Evolutionary conservation across 1,140 invertebrate species (phyloP), one percentile per base, ranked within the genome.

Genomic region (Aplysia californica): DNA sequence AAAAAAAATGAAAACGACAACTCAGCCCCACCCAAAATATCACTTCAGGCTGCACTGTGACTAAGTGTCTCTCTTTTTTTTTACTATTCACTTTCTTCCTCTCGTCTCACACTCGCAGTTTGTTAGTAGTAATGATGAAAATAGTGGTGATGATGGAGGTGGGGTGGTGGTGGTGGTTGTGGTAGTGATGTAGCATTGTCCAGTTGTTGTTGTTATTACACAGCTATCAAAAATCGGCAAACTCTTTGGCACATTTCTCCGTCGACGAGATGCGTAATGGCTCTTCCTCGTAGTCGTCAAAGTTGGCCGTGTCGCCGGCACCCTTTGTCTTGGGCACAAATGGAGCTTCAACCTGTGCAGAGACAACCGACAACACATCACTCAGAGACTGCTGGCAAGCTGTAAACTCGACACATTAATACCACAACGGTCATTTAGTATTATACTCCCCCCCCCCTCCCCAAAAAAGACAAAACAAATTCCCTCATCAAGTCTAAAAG

Each of bases 281-380:
- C 76, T 92, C 91, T 81, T 93, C 93, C 69, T 92, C 91, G 81
- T 92, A 92, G 66, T 90, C 85, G 79, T 92, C 92, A 87, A 93
- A 93, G 83, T 93, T 91, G 75, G 90, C 90, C 33, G 92, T 89
- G 85, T 93, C 92, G 41, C 91, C 92, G 38, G 88, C 87, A 67
- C 88, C 89, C 76, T 88, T 90, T 78, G 92, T 86, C 87, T 90
- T 91, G 5, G 92, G 92, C 74, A 91, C 86, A 80, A 92, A 89
- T 70, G 91, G 91, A 61, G 92, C 90, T 82, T 90, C 89, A 65
- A 91, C 89, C 91, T 92, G 82, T 33, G 15, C 4, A 36, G 23
- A 50, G 41, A 21, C n/a, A n/a, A n/a, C n/a, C n/a, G n/a, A n/a
- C n/a, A n/a, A n/a, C n/a, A n/a, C n/a, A n/a, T n/a, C n/a, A n/a